A percentile compares a stretch with the other conserved stretches of the same genome.
phyloP scores from a whole-genome alignment of 2,797 vertebrate species.

The Scomberomorus guttatus region DNA sequence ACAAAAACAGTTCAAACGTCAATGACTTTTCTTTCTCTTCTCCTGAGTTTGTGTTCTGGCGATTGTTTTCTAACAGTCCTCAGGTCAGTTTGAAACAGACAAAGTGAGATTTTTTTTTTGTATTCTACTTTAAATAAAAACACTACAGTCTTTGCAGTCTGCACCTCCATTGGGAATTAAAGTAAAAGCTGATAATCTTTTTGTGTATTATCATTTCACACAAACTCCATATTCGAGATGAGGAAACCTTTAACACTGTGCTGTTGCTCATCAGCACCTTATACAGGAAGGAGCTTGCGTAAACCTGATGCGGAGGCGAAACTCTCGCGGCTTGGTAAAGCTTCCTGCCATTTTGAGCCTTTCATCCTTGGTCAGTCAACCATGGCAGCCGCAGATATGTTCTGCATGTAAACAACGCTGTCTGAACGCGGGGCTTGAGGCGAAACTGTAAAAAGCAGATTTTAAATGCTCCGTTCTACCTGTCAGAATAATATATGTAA shows the following conservation, averaged over 20 bases:
- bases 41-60: constrained; percentile 68
- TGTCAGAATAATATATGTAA: constrained; percentile 53
- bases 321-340: constrained; percentile 30
- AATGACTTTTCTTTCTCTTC: constrained; percentile 38
- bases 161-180: background rate
- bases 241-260: constrained; percentile 2
- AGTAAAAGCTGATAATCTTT: constrained; percentile 7
- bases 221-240: constrained; percentile 2
- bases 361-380: constrained; percentile 57
- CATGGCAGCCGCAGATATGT: constrained; percentile 47
- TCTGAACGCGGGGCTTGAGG: constrained; percentile 39
- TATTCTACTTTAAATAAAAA: constrained; percentile 1
- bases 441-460: constrained; percentile 41
- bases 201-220: background rate
- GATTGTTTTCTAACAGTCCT: constrained; percentile 73
- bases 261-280: constrained; percentile 28
- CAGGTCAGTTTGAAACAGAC: constrained; percentile 61
- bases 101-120: constrained; percentile 46
- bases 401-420: constrained; percentile 64
- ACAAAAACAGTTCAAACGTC: constrained; percentile 13
- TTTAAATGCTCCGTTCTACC: constrained; percentile 44
- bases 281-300: constrained; percentile 33
- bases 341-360: constrained; percentile 46
- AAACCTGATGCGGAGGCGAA: constrained; percentile 41
- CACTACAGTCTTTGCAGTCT: background rate